Evolutionary conservation across 1,140 invertebrate species (phyloP).

Genomic region (Holcopasites calliopsidis): DNA sequence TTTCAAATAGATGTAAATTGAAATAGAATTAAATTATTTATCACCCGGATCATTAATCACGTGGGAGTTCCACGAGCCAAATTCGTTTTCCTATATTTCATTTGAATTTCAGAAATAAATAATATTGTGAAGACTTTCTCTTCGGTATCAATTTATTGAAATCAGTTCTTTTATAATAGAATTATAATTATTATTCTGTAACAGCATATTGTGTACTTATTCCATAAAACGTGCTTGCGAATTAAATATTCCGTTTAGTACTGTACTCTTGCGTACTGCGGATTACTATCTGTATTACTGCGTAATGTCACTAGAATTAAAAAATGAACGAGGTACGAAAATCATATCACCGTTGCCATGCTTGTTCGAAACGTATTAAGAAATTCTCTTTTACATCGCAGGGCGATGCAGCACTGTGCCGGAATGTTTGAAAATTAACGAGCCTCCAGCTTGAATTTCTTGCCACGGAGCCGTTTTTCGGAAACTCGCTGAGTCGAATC

Average conservation of each 20-base stretch:
- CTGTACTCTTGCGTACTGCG: too few species aligned
- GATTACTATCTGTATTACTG: too few species aligned
- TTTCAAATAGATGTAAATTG: not conserved
- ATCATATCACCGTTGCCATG: too few species aligned
- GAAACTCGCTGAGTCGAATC: conserved; percentile 5
- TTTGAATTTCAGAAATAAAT: not conserved
- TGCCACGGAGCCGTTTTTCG: not conserved
- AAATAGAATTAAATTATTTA: not conserved
- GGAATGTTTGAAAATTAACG: not conserved
- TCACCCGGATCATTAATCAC: not conserved
- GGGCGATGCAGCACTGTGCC: not conserved
- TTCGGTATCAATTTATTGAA: not conserved
- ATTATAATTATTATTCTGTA: too few species aligned
- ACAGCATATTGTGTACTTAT: too few species aligned
- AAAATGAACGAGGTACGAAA: too few species aligned
- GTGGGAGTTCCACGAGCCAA: not conserved
- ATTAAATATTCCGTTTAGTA: too few species aligned
- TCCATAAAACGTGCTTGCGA: too few species aligned
- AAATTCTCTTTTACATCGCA: not conserved
- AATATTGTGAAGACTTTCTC: too few species aligned
- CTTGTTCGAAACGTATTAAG: too few species aligned
- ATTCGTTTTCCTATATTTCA: not conserved
- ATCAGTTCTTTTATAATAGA: not conserved
- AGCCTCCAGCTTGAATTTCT: not conserved
- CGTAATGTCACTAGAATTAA: too few species aligned